Evolutionary conservation across 2,113 vertebrate genomes (phyloP).

Genomic region (Tetraodon nigroviridis): DNA sequence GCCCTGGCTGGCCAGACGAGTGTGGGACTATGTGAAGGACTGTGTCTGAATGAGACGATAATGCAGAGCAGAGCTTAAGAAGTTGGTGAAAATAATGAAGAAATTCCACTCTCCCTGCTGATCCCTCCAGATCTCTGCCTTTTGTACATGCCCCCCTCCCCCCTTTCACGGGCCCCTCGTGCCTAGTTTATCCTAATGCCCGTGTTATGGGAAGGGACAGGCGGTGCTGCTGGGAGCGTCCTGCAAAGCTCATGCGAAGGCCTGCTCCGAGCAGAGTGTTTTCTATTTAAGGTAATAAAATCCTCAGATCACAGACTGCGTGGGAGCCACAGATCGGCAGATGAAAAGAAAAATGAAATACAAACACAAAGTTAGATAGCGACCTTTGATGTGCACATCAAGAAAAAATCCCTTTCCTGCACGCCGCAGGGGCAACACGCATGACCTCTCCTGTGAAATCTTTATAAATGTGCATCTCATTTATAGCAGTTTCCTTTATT

Average conservation of each 20-base stretch:
- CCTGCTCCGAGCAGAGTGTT: conserved; percentile 16
- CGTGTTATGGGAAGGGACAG: conserved; percentile 50
- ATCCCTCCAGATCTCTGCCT: conserved; percentile 33
- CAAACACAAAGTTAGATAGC: conserved; percentile 40
- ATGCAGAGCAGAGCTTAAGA: conserved; percentile 38
- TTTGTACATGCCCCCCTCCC: conserved; percentile 31
- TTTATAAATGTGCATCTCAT: background rate
- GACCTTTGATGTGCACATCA: conserved; percentile 56
- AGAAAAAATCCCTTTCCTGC: conserved; percentile 14
- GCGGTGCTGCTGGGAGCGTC: conserved; percentile 34
- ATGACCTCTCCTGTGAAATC: background rate
- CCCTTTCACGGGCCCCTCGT: conserved; percentile 26
- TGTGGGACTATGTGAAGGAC: background rate
- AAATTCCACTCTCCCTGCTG: conserved; percentile 52
- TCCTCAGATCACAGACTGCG: conserved; percentile 21
- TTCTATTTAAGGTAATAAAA: conserved; percentile 61
- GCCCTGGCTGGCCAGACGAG: conserved; percentile 9
- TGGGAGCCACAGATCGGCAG: conserved; percentile 39
- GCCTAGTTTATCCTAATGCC: conserved; percentile 40
- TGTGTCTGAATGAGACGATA: conserved; percentile 16
- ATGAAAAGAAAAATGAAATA: conserved; percentile 67
- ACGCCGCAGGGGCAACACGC: background rate
- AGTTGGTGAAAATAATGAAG: conserved; percentile 52
- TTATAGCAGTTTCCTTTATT: background rate
- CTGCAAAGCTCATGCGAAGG: conserved; percentile 33